Evolutionary conservation across 2,113 vertebrate species (phyloP).

Genomic region (Pelodiscus sinensis): DNA sequence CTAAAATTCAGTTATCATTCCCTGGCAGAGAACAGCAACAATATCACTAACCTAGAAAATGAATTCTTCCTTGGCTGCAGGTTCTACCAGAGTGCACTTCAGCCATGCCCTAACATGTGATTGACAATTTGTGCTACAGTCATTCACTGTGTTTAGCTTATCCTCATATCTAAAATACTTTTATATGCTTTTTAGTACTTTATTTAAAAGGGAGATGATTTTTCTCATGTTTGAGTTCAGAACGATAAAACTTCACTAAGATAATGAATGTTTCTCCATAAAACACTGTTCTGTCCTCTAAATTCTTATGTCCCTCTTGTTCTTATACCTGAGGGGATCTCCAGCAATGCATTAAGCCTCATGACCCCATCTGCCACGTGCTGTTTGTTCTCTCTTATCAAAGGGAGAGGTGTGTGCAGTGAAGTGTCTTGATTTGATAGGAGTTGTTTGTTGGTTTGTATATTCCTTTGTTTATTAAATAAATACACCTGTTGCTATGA

Average conservation of each 20-base stretch:
- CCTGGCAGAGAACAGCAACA: not conserved
- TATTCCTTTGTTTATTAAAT: not conserved
- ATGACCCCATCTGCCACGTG: not conserved
- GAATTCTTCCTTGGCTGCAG: not conserved
- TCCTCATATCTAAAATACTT: fast-evolving
- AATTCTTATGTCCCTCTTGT: not conserved
- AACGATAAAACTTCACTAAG: not conserved
- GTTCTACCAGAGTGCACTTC: not conserved
- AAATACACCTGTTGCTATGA: not conserved
- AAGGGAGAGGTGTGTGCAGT: not conserved
- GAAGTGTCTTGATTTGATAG: not conserved
- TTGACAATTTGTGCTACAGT: not conserved
- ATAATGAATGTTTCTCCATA: not conserved
- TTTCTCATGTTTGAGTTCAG: not conserved
- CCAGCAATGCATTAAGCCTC: not conserved
- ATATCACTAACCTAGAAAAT: not conserved
- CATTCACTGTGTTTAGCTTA: not conserved
- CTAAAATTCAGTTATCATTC: not conserved
- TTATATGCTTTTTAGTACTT: not conserved
- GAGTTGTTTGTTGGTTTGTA: not conserved
- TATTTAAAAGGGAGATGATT: not conserved
- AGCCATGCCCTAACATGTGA: fast-evolving
- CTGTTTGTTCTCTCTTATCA: not conserved
- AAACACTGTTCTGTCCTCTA: not conserved
- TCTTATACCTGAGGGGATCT: not conserved